Evolutionary conservation across 2,113 vertebrate genomes (phyloP).

Genomic region (Neolamprologus hecqui): DNA sequence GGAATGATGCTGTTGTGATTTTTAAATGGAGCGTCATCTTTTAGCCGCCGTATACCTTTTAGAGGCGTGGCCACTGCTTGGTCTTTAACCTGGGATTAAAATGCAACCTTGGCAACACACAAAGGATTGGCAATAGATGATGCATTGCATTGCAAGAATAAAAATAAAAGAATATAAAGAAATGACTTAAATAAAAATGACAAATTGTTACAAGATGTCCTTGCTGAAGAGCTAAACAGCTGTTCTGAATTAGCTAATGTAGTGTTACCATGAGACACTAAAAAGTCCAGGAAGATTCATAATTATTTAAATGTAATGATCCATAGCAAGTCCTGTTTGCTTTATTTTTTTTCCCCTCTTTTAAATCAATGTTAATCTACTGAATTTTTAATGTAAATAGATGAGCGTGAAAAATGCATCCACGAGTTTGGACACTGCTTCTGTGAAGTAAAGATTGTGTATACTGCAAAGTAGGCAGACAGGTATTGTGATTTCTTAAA

Average conservation of each 20-base stretch:
- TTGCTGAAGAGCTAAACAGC: background rate
- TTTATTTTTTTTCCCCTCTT: background rate
- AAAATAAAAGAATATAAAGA: background rate
- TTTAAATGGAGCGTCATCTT: slow-evolving; percentile 39
- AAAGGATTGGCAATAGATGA: background rate
- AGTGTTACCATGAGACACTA: background rate
- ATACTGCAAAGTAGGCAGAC: background rate
- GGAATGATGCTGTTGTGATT: slow-evolving; percentile 68
- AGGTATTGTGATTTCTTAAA: background rate
- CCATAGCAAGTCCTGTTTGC: background rate
- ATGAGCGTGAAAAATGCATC: slow-evolving; percentile 26
- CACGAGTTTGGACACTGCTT: background rate
- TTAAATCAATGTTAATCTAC: slow-evolving; percentile 7
- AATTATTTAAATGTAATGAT: background rate
- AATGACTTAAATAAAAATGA: background rate
- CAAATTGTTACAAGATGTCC: background rate
- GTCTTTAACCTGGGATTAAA: background rate
- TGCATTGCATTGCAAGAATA: background rate
- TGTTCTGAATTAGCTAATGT: background rate
- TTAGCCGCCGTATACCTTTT: background rate
- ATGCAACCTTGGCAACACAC: background rate
- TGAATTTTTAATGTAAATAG: slow-evolving; percentile 36
- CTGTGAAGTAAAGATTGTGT: background rate
- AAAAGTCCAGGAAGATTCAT: background rate
- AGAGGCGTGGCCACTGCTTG: background rate